Evolutionary conservation across 2,113 vertebrate species (phyloP).

Genomic region (Mola mola): DNA sequence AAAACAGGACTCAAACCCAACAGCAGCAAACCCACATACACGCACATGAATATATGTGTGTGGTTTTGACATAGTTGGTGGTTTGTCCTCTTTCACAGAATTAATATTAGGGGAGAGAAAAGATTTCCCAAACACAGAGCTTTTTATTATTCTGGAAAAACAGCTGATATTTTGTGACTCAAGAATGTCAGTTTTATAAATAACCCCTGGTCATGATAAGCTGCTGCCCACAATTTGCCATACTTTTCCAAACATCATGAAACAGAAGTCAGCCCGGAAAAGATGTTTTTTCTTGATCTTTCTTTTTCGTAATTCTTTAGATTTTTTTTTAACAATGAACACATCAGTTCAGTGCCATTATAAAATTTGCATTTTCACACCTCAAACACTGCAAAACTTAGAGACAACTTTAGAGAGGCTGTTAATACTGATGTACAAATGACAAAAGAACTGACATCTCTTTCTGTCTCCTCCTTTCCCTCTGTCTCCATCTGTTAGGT

Average conservation of each 20-base stretch:
- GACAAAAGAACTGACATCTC: background rate
- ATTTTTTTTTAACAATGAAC: too few relatives aligned
- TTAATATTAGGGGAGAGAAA: background rate
- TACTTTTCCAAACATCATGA: too few relatives aligned
- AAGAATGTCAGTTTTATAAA: background rate
- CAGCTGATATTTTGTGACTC: conserved; percentile 22
- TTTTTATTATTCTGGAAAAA: conserved; percentile 26
- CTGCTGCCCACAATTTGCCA: background rate
- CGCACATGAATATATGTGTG: conserved; percentile 1
- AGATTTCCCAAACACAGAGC: conserved; percentile 22
- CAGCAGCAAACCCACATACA: background rate
- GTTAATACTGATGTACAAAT: too few relatives aligned
- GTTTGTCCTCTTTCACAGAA: conserved; percentile 38
- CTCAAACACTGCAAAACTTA: too few relatives aligned
- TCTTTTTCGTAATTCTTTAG: too few relatives aligned
- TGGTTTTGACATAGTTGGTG: conserved; percentile 48
- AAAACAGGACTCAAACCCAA: too few relatives aligned
- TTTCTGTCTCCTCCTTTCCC: background rate
- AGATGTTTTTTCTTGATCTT: too few relatives aligned
- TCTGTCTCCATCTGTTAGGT: conserved; percentile 80
- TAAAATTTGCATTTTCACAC: too few relatives aligned
- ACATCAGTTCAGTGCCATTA: too few relatives aligned
- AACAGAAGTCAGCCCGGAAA: too few relatives aligned
- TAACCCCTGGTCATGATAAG: background rate
- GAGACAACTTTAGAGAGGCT: too few relatives aligned